Evolutionary conservation across 2,888 invertebrate species (phyloP), one percentile per base, ranked within the genome.

Genomic region (Nymphalis c-album): DNA sequence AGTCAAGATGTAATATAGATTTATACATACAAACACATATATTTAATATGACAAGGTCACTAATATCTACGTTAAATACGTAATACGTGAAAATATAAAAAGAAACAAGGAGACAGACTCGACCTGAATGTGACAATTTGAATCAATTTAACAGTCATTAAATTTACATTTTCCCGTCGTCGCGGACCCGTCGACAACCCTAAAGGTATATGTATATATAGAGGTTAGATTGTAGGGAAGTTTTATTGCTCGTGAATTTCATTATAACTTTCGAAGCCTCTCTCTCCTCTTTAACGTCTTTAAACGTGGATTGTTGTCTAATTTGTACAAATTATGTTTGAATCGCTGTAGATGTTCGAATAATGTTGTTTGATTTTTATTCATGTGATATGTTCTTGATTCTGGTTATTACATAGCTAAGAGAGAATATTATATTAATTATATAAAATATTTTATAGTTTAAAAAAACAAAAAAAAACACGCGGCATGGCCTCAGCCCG

Each of bases 241-340:
- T 91, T 91, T 91, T 90, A 91, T 91, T 91, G 91, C 90, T 91
- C 83, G 88, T 90, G 91, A 91, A 91, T 91, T 91, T 91, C 90
- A 91, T 91, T 91, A 91, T 91, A 91, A 91, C 87, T 91, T 91
- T 83, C 85, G 83, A 81, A 80, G 80, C 83, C 85, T 80, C 82
- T 79, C 26, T 40, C 78, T 84, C 80, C 85, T 71, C 68, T 76
- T 87, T 86, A 88, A 87, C 86, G 87, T 85, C 86, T 87, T 88
- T 85, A 86, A 90, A 88, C 81, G 85, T 82, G 88, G 85, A 89
- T 89, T 90, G 90, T 90, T 87, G 87, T 88, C 87, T 89, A 87
- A 90, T 90, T 90, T 91, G 86, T 87, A 85, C 80, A 85, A 85
- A 85, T 87, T 89, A 86, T 85, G 84, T 80, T 78, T 81, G 31